Conservation (phyloP, 1,140 invertebrate genomes). For the Paralvinella palmiformis region DNA sequence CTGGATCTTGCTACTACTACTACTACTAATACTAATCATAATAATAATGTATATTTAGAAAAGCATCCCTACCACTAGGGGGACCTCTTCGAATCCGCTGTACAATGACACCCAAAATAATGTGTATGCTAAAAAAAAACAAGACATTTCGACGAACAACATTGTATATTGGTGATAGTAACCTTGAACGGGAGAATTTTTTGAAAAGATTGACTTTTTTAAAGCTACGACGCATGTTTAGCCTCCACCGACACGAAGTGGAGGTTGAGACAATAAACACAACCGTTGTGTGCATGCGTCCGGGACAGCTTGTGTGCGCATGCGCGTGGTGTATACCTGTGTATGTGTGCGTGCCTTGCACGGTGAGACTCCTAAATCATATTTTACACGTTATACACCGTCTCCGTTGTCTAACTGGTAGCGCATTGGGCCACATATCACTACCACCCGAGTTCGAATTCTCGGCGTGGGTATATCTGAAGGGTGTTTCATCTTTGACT, state of each 20-base stretch:
- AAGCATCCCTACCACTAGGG: not conserved
- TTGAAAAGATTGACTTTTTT: too few species aligned
- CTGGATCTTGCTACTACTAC: not conserved
- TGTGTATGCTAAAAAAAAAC: not conserved
- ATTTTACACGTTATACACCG: too few species aligned
- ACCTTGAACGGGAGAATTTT: not conserved
- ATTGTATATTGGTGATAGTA: not conserved
- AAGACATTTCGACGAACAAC: not conserved
- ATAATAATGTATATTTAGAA: not conserved
- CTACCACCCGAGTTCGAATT: too few species aligned
- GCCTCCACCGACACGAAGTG: not conserved
- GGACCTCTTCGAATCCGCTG: not conserved
- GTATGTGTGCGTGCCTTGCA: conserved; percentile 3
- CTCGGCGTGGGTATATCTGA: too few species aligned
- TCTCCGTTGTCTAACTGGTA: too few species aligned
- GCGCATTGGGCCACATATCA: too few species aligned
- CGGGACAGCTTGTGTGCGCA: not conserved
- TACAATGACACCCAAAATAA: not conserved
- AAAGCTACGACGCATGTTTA: not conserved
- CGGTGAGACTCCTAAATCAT: too few species aligned
- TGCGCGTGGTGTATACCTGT: not conserved
- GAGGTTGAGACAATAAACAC: not conserved
- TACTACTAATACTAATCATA: not conserved
- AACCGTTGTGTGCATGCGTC: not conserved
- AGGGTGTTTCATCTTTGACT: too few species aligned